Evolutionary conservation across 2,797 vertebrate genomes (phyloP).

Genomic region (Parambassis ranga): DNA sequence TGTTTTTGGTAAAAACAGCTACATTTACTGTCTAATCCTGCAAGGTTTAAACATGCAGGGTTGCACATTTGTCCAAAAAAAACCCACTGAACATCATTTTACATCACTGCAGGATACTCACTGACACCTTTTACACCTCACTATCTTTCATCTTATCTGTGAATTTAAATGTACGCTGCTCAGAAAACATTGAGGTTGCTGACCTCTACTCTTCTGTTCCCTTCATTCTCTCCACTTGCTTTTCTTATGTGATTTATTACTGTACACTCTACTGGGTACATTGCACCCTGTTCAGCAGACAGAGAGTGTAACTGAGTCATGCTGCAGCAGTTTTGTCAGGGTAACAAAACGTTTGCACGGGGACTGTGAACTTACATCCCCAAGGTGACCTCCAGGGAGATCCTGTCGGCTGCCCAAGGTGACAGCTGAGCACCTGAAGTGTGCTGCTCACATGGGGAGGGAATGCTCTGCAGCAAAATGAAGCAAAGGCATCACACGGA

Average conservation of each 20-base stretch:
- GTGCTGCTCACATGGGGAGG: slow-evolving; percentile 4
- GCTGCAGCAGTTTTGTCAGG: slow-evolving; percentile 66
- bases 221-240: slow-evolving; percentile 22
- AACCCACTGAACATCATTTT: background rate
- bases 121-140: slow-evolving; percentile 8
- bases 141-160: slow-evolving; percentile 31
- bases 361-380: slow-evolving; percentile 52
- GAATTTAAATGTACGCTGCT: slow-evolving; percentile 54
- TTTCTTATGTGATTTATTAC: slow-evolving; percentile 59
- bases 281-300: slow-evolving; percentile 37
- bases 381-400: slow-evolving; percentile 70
- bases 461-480: slow-evolving; percentile 43
- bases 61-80: slow-evolving; percentile 9
- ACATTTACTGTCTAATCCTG: slow-evolving; percentile 46
- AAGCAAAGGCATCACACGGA: slow-evolving; percentile 48
- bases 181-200: slow-evolving; percentile 54
- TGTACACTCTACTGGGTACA: slow-evolving; percentile 21
- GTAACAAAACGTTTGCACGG: slow-evolving; percentile 54
- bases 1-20: too few relatives aligned
- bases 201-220: slow-evolving; percentile 50
- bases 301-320: slow-evolving; percentile 63
- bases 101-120: background rate
- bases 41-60: slow-evolving; percentile 28
- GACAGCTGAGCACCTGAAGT: slow-evolving; percentile 50
- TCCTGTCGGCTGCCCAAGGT: slow-evolving; percentile 57